Conservation (phyloP, 2,113 vertebrate genomes). For the Ellobius talpinus region DNA sequence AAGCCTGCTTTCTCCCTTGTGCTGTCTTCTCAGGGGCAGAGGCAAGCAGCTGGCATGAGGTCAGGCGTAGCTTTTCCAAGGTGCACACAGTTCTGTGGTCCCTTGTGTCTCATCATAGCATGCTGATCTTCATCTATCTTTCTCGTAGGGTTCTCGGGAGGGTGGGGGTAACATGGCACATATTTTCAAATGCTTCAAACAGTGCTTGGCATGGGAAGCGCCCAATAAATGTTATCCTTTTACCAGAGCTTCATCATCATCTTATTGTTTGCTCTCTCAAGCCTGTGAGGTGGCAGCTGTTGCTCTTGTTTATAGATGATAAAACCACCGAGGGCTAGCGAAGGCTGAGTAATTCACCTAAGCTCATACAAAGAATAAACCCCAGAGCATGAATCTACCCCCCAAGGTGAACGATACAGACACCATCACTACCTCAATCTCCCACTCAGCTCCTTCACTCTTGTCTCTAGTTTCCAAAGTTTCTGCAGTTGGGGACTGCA, state of each 20-base stretch:
- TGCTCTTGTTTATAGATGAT: conserved; percentile 1
- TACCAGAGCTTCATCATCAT: neutral
- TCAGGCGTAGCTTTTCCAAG: neutral
- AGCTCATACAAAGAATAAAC: neutral
- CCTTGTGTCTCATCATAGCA: neutral
- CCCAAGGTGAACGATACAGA: neutral
- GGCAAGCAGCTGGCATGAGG: neutral
- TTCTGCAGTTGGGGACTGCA: neutral
- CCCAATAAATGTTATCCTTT: neutral
- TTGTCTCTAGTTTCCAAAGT: neutral
- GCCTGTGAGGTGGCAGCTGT: neutral
- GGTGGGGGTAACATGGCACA: neutral
- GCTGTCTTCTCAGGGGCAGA: neutral
- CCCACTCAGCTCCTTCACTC: neutral
- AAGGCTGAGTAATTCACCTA: neutral
- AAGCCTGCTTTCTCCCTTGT: neutral
- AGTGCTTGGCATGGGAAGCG: neutral
- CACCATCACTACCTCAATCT: neutral
- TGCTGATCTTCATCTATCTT: neutral
- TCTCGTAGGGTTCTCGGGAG: neutral
- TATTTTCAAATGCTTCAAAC: neutral
- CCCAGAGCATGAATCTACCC: neutral
- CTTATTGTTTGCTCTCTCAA: conserved; percentile 10
- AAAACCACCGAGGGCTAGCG: conserved; percentile 2
- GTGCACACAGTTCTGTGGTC: neutral